These are phyloP conservation scores for Manis pentadactyla DNA, from an alignment of 2,797 vertebrate species.

Conservation along the genomic window DNA sequence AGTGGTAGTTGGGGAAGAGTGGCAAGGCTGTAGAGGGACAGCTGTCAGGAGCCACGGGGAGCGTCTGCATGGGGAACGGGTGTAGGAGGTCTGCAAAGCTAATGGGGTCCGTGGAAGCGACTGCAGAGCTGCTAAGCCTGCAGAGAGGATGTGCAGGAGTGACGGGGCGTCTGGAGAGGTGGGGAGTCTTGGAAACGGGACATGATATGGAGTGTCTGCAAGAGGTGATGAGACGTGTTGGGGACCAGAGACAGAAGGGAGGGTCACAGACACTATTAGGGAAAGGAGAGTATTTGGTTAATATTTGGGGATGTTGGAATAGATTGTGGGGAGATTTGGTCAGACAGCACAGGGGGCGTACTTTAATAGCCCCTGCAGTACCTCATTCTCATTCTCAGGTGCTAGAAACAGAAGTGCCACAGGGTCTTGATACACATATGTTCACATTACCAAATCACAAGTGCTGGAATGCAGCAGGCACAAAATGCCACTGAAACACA, in stretches of 20 bases:
- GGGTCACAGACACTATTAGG: background rate
- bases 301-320: accelerated
- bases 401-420: background rate
- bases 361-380: background rate
- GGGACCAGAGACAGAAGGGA: background rate
- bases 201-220: background rate
- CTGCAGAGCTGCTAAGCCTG: background rate
- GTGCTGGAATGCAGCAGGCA: background rate
- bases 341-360: background rate
- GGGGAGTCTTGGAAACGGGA: background rate
- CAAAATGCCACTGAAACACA: background rate
- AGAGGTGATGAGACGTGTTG: background rate
- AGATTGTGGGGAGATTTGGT: background rate
- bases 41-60: background rate
- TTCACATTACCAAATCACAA: background rate
- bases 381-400: background rate
- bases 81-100: background rate
- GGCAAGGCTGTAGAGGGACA: background rate
- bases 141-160: background rate
- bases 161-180: background rate
- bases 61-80: background rate
- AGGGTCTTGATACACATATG: background rate
- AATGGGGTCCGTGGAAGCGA: background rate
- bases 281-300: background rate
- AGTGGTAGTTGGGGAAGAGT: accelerated